Evolutionary conservation across 1,140 invertebrate genomes (phyloP).

Genomic region (Colletes latitarsis): DNA sequence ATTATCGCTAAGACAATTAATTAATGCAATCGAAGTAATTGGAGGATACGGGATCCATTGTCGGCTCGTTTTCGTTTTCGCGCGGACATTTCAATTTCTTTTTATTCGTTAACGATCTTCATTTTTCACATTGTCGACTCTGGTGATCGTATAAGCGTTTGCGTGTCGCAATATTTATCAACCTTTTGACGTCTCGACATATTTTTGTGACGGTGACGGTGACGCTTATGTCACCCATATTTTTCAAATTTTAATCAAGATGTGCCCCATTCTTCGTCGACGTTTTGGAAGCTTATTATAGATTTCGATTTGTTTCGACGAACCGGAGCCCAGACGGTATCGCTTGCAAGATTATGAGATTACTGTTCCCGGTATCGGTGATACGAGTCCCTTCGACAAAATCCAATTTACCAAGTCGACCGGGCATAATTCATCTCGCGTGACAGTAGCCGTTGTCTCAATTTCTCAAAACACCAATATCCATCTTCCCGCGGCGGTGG

Average conservation of each 20-base stretch:
- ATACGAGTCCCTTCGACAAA: constrained; percentile 14
- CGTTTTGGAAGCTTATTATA: no score
- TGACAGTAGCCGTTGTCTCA: constrained; percentile 62
- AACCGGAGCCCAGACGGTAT: no score
- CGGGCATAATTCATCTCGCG: constrained; percentile 56
- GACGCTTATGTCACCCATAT: no score
- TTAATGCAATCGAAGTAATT: constrained; percentile 65
- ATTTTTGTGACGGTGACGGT: no score
- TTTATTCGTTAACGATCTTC: neutral
- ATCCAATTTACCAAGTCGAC: constrained; percentile 51
- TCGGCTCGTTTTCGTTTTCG: neutral
- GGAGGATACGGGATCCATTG: constrained; percentile 22
- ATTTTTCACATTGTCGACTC: no score
- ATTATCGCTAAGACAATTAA: constrained; percentile 66
- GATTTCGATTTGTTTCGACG: no score
- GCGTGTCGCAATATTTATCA: neutral
- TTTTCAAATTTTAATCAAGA: no score
- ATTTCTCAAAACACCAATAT: constrained; percentile 64
- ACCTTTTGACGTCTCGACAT: no score
- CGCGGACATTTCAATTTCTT: neutral
- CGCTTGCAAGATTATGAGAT: neutral
- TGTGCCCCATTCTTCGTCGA: no score
- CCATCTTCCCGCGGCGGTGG: constrained; percentile 52
- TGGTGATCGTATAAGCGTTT: neutral
- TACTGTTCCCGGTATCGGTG: constrained; percentile 4